Evolutionary conservation across 2,797 vertebrate genomes (phyloP).

Genomic region (Mormyrus hasselquistii): DNA sequence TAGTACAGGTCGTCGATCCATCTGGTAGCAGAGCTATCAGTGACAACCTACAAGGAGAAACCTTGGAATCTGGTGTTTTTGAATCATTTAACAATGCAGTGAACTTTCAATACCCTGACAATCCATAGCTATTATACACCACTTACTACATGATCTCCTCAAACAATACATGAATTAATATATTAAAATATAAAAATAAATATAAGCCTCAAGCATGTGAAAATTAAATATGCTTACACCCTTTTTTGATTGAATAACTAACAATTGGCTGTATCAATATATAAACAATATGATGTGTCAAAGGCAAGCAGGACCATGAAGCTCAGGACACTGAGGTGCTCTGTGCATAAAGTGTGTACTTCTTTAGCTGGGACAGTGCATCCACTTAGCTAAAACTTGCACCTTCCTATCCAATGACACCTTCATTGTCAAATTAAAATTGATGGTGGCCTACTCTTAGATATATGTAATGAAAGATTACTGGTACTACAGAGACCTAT

Average conservation of each 20-base stretch:
- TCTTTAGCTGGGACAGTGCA: background rate
- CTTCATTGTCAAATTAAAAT: background rate
- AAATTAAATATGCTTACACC: background rate
- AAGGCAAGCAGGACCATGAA: background rate
- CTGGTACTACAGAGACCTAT: background rate
- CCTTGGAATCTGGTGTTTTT: background rate
- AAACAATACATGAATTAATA: background rate
- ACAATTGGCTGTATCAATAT: background rate
- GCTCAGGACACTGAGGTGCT: background rate
- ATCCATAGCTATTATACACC: background rate
- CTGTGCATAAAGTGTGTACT: background rate
- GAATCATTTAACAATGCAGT: background rate
- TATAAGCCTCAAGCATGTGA: background rate
- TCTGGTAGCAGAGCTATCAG: background rate
- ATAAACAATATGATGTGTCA: background rate
- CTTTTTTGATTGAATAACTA: background rate
- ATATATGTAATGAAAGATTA: background rate
- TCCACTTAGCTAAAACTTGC: background rate
- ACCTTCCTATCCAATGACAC: background rate
- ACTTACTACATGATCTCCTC: background rate
- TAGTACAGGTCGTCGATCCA: background rate
- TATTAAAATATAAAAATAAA: background rate
- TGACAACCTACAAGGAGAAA: background rate
- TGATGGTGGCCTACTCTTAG: background rate
- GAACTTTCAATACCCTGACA: background rate